A percentile compares a stretch with the other conserved stretches of the same genome.
These are phyloP conservation scores for Thomomys bottae DNA, from an alignment of 2,113 vertebrate genomes.

Conservation along the genomic window DNA sequence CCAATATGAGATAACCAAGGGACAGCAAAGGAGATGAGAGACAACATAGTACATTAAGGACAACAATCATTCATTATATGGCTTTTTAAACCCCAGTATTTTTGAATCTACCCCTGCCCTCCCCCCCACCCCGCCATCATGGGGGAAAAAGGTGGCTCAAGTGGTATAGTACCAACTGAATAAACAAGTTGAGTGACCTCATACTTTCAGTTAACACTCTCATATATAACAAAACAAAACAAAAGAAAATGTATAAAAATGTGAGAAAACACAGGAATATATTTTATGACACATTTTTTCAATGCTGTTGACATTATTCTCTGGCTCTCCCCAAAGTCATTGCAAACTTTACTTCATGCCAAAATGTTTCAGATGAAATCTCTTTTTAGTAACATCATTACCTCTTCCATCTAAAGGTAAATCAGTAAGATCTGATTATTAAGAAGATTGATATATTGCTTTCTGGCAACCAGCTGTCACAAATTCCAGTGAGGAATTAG, in stretches of 20 bases:
- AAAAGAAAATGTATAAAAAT: background rate
- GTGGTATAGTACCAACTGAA: background rate
- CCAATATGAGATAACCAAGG: no score
- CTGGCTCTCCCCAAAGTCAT: background rate
- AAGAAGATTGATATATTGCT: conserved; percentile 62
- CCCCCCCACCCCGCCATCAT: no score
- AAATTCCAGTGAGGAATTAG: conserved; percentile 30
- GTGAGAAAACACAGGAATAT: background rate
- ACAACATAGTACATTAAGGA: no score
- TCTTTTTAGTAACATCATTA: conserved; percentile 51
- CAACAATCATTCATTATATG: no score
- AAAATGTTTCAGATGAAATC: conserved; percentile 58
- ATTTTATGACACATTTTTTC: background rate
- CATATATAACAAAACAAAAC: no score
- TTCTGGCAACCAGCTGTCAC: conserved; percentile 64
- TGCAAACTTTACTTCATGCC: background rate
- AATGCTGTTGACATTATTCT: conserved; percentile 26
- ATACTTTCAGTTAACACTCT: no score
- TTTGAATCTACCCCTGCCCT: no score
- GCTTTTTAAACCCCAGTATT: no score
- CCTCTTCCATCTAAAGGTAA: conserved; percentile 48
- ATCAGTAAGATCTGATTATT: conserved; percentile 71
- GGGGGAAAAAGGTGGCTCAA: no score
- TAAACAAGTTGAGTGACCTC: no score
- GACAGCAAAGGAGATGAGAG: no score